Evolutionary conservation across 1,140 invertebrate genomes (phyloP).

Genomic region (Anastrepha obliqua): DNA sequence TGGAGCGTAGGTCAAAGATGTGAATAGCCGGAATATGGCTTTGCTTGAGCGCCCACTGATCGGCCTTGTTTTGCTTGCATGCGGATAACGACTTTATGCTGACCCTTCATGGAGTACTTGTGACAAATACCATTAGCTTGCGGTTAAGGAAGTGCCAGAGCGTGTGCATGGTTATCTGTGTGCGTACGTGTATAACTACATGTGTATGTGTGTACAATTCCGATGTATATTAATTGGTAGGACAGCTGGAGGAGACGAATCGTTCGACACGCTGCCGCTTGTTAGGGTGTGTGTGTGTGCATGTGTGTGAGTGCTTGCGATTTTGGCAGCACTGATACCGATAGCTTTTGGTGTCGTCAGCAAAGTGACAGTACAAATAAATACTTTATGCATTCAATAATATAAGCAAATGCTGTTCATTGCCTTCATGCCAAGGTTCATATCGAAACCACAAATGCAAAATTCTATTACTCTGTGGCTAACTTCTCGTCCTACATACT

Average conservation of each 20-base stretch:
- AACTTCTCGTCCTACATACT: background rate
- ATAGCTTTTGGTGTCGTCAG: background rate
- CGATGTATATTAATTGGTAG: slow-evolving; percentile 22
- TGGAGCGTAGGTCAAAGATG: background rate
- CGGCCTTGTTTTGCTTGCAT: background rate
- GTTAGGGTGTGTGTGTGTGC: background rate
- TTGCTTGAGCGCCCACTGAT: background rate
- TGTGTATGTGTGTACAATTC: background rate
- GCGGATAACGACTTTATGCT: slow-evolving; percentile 37
- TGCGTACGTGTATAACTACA: background rate
- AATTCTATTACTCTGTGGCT: slow-evolving; percentile 19
- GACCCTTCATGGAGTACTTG: background rate
- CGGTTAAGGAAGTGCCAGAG: slow-evolving; percentile 16
- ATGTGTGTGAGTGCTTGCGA: background rate
- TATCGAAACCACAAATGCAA: slow-evolving; percentile 34
- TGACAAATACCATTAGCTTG: slow-evolving; percentile 40
- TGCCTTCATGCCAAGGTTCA: background rate
- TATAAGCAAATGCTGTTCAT: background rate
- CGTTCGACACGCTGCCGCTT: background rate
- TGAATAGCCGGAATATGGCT: background rate
- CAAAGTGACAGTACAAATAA: slow-evolving; percentile 27
- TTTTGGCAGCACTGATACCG: background rate
- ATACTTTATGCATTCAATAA: slow-evolving; percentile 32
- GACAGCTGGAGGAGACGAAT: background rate
- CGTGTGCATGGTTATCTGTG: background rate